These are phyloP conservation scores for Pachycephus smyrnensis DNA, from an alignment of 2,888 invertebrate genomes.

Conservation along the genomic window DNA sequence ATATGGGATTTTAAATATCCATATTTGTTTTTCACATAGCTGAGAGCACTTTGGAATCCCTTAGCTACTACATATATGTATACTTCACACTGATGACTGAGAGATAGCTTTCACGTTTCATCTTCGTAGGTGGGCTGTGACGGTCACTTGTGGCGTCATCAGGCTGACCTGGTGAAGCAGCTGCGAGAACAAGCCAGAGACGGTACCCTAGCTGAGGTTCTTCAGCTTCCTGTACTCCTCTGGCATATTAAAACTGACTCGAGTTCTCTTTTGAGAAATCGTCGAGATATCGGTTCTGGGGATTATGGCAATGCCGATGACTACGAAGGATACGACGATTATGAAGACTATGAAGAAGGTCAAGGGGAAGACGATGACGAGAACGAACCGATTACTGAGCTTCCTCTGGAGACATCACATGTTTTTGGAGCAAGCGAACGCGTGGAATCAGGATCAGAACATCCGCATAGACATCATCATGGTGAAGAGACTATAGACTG, in stretches of 20 bases:
- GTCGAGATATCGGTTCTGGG: constrained; percentile 62
- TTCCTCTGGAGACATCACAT: constrained; percentile 37
- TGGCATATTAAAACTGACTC: constrained; percentile 73
- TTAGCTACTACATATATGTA: neutral
- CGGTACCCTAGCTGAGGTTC: constrained; percentile 77
- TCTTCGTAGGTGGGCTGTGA: constrained; percentile 79
- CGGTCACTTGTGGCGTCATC: constrained; percentile 76
- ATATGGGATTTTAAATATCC: neutral
- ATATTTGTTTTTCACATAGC: neutral
- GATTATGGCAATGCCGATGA: constrained; percentile 55
- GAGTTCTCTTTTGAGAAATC: constrained; percentile 49
- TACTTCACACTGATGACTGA: neutral
- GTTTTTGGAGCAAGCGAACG: constrained; percentile 38
- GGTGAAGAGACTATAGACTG: constrained; percentile 56
- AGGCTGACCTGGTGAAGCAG: constrained; percentile 75
- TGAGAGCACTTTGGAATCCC: neutral
- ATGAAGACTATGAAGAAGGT: constrained; percentile 53
- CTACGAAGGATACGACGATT: constrained; percentile 54
- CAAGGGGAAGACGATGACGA: constrained; percentile 62
- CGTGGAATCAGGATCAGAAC: constrained; percentile 41
- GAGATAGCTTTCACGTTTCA: neutral
- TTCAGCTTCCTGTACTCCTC: constrained; percentile 77
- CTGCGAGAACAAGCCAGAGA: constrained; percentile 78
- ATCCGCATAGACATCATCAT: constrained; percentile 67
- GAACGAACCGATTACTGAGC: constrained; percentile 58